Percentiles rank a stretch among this genome's conserved stretches.
These are phyloP conservation scores for Drosophila niveifrons DNA, from an alignment of 2,888 invertebrate genomes.

Conservation along the genomic window DNA sequence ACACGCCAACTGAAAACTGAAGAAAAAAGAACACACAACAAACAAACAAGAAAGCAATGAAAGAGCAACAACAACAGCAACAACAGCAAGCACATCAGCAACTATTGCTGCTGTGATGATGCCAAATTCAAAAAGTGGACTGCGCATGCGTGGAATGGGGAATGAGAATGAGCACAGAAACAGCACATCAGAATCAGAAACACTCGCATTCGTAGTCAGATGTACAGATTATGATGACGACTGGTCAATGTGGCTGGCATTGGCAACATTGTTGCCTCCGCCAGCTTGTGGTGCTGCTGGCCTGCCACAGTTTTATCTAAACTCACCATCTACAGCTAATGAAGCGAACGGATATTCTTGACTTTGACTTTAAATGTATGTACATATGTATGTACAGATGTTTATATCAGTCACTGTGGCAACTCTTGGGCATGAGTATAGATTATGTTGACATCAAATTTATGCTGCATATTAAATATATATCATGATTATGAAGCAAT, in stretches of 20 bases:
- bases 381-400: no score
- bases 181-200: slow-evolving; percentile 21
- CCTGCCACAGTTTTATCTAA: slow-evolving; percentile 43
- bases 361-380: neutral
- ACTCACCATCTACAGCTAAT: slow-evolving; percentile 63
- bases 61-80: slow-evolving; percentile 33
- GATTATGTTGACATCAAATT: neutral
- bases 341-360: slow-evolving; percentile 58
- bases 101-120: slow-evolving; percentile 63
- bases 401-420: slow-evolving; percentile 1
- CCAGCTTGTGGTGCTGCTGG: slow-evolving; percentile 41
- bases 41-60: slow-evolving; percentile 51
- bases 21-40: slow-evolving; percentile 39
- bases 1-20: slow-evolving; percentile 75
- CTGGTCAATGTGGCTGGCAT: slow-evolving; percentile 3
- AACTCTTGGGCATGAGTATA: neutral
- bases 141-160: slow-evolving; percentile 75
- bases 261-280: slow-evolving; percentile 11
- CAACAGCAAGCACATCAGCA: slow-evolving; percentile 32
- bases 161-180: slow-evolving; percentile 67
- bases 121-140: slow-evolving; percentile 79
- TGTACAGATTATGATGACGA: slow-evolving; percentile 20
- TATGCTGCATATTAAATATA: neutral
- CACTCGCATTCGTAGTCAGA: slow-evolving; percentile 9
- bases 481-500: neutral